Base-by-base conservation (phyloP, 2,888 invertebrate species). In the Scaptodrosophila latifasciaeformis region DNA sequence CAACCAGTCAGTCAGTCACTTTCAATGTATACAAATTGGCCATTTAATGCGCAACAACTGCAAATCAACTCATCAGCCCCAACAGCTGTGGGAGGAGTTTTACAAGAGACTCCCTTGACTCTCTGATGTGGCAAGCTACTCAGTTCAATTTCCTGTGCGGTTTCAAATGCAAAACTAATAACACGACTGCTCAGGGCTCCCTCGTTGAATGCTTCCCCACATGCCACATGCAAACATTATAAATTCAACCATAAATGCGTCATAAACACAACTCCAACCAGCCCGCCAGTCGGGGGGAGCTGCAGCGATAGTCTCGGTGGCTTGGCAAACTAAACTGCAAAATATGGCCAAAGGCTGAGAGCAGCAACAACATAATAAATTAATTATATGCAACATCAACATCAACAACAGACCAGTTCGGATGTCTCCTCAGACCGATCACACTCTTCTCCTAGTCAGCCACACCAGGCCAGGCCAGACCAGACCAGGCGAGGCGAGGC, bases 301-400 rank as follows among this genome's bases (percentile, higher is more conserved):
- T 21, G 21, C 19, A 21, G 17, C 6, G 15, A 31, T 17, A 29
- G 15, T 21, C 45, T 43, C 45, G 44, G 34, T 44, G 54, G 12
- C 42, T 30, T 9, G 30, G 39, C 24, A 15, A 15, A 44, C 9
- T 27, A 15, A 12, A 58, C 54, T 59, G 52, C 60, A 55, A 67
- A 63, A 59, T 63, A 60, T 67, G 63, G 61, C 64, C 66, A 56
- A 55, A 61, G 65, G 63, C 76, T 62, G 60, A 37, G n/a, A 48
- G 64, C 60, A 69, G 74, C 69, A 69, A 74, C 76, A 70, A 70
- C 76, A 69, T 76, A 76, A 76, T 76, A 76, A 76, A 79, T 76
- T 76, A 76, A 76, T 76, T 76, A 76, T 74, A 79, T 79, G 79
- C 79, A 79, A 76, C 79, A 76, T 76, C n/a, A n/a, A n/a, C n/a